Evolutionary conservation across 2,888 invertebrate genomes (phyloP).

Genomic region (Dermolepida albohirtum): DNA sequence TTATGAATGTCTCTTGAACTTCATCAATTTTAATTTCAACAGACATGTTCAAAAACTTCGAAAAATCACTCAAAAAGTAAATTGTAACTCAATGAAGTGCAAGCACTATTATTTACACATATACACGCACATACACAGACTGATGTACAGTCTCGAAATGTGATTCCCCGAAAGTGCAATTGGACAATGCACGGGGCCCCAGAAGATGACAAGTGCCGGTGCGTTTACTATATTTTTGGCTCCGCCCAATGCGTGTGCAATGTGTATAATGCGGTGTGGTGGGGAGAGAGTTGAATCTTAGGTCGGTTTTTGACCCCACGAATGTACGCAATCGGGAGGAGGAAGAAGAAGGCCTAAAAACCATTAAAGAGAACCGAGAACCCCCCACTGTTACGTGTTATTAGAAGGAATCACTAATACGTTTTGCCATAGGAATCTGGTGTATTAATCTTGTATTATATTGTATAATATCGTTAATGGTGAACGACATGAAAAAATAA

Average conservation of each 20-base stretch:
- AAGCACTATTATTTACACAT: not conserved
- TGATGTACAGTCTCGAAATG: conserved; percentile 35
- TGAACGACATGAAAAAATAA: not conserved
- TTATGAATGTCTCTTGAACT: conserved; percentile 57
- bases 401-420: too few species aligned
- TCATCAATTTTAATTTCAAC: conserved; percentile 51
- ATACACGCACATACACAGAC: too few species aligned
- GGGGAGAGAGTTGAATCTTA: conserved; percentile 49
- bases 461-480: too few species aligned
- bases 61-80: not conserved
- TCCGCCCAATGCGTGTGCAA: conserved; percentile 63
- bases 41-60: conserved; percentile 34
- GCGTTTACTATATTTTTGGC: conserved; percentile 52
- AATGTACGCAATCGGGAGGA: not conserved
- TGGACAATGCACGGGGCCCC: conserved; percentile 54
- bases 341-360: not conserved
- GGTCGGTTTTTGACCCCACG: conserved; percentile 63
- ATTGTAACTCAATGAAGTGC: conserved; percentile 7
- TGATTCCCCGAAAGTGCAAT: conserved; percentile 52
- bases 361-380: conserved; percentile 10
- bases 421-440: too few species aligned
- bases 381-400: conserved; percentile 1
- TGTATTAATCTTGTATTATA: too few species aligned
- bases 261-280: conserved; percentile 54
- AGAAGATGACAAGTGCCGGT: conserved; percentile 57